Evolutionary conservation across 30 jellyfish, hydroid and myxozoan genomes (phyloP), one percentile per base, ranked within the genome.

Genomic region (Pelagia noctiluca): DNA sequence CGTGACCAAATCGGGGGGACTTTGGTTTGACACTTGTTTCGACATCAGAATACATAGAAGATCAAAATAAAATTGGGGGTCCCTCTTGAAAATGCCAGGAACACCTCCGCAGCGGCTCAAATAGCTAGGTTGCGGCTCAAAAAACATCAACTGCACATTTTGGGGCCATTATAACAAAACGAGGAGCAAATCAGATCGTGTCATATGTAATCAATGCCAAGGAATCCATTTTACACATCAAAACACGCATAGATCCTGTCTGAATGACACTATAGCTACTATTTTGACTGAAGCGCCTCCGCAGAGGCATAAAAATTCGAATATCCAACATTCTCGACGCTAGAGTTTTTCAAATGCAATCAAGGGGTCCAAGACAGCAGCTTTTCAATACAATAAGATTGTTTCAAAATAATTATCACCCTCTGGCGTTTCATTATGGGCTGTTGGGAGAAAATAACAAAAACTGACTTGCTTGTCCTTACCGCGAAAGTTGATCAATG

Each of bases 11-110:
- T 50, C 74, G 19, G 57, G 50, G 86, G 86, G 76, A 74, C 76
- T 74, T 74, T 74, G 75, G 73, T 74, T 74, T 74, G 75, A 74
- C 76, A 74, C 73, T 54, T 48, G 86, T 74, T 74, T 74, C 4
- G 19, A 74, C 75, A 74, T 74, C 86, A 74, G 34, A 74, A 46
- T 31, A 74, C 75, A 74, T 54, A 74, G 21, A 30, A 48, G 86
- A 74, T 8, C 34, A 74, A 74, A 46, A 74, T 74, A 50, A 74
- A 49, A 74, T 48, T 74, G 86, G 86, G n/a, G 86, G 86, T 50
- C 86, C 86, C 86, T 49, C 86, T 74, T 23, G 34, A 74, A 74
- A 74, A 49, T 74, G 75, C 86, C 86, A 74, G 86, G 86, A 74
- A 74, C 75, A 49, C 76, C 86, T 74, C 86, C 86, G 75, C 76